Base-by-base conservation (phyloP, 2,797 vertebrate species). In the Brotula barbata region DNA sequence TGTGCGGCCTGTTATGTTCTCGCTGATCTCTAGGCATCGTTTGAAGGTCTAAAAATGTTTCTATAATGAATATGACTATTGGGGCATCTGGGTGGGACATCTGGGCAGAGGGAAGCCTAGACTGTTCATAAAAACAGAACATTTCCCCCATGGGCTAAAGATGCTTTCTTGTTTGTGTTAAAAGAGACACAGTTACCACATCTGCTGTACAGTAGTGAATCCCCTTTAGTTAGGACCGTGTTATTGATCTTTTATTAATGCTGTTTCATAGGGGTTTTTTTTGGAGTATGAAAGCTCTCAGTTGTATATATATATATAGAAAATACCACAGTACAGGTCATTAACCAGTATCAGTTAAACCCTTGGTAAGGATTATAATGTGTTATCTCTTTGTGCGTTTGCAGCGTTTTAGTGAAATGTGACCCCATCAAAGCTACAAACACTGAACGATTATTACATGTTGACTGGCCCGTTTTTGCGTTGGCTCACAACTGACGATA, bases 1-100 rank as follows among this genome's bases (percentile, higher is more conserved):
- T n/a, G 15, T 36, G 16, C 37, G 23, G 58, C 37, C 25, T 44
- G 58, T 73, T 63, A 56, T 73, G 58, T 71, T 68, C 76, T 85
- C 64, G 19, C 34, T 61, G 56, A 81, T 73, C 78, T 78, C 62
- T 67, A 17, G 6, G 68, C 66, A 69, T 61, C 56, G 50, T 80
- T 83, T 65, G 43, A 59, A 68, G 58, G 51, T 28, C 67, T 77
- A 58, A 73, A 77, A 82, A 74, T 64, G 77, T 85, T 85, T 83
- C 80, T 69, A 74, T 82, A 85, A 80, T 81, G 66, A 84, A 69
- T 77, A 66, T 75, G 58, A 47, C 66, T 83, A 50, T 44, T 55
- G 61, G 70, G 71, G 83, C 84, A 85, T 87, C 80, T 87, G 84
- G 79, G 73, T 78, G 56, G 68, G 75, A 77, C 57, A 55, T 73